A percentile compares a stretch with the other conserved stretches of the same genome.
Evolutionary conservation across 1,140 invertebrate species (phyloP).

Genomic region (Drosophila kepulauana): DNA sequence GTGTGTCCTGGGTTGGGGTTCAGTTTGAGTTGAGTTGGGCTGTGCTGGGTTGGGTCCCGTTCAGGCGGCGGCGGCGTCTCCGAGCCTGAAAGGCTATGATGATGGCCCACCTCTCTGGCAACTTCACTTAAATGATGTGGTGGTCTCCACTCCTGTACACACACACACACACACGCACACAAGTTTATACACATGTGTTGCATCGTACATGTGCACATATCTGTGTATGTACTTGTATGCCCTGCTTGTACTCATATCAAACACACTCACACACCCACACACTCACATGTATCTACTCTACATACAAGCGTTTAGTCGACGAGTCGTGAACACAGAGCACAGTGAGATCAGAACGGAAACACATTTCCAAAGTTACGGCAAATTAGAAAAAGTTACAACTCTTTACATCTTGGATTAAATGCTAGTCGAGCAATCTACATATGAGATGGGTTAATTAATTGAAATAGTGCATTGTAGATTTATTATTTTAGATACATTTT

Average conservation of each 20-base stretch:
- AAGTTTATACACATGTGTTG: slow-evolving; percentile 14
- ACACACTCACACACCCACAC: slow-evolving; percentile 6
- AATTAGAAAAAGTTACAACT: slow-evolving; percentile 11
- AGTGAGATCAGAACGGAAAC: slow-evolving; percentile 12
- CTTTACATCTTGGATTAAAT: background rate
- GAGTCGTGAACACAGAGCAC: slow-evolving; percentile 16
- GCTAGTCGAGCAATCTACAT: background rate
- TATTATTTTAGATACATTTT: background rate
- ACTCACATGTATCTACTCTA: slow-evolving; percentile 10
- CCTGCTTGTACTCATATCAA: slow-evolving; percentile 8
- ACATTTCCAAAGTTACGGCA: background rate
- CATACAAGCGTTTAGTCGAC: slow-evolving; percentile 26
- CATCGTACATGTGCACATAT: slow-evolving; percentile 14
- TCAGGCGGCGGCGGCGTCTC: slow-evolving; percentile 28
- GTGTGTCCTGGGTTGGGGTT: background rate
- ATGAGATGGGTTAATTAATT: slow-evolving; percentile 10
- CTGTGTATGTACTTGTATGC: slow-evolving; percentile 2
- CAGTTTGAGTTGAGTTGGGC: no score
- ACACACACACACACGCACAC: slow-evolving; percentile 1
- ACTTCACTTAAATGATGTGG: slow-evolving; percentile 56
- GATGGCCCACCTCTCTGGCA: slow-evolving; percentile 24
- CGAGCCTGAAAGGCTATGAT: slow-evolving; percentile 21
- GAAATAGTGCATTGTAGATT: background rate
- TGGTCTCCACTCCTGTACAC: slow-evolving; percentile 22
- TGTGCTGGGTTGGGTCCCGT: slow-evolving; percentile 8